Percentiles rank a stretch among this genome's conserved stretches.
Evolutionary conservation across 2,888 invertebrate species (phyloP).

Genomic region (Fragum fragum): DNA sequence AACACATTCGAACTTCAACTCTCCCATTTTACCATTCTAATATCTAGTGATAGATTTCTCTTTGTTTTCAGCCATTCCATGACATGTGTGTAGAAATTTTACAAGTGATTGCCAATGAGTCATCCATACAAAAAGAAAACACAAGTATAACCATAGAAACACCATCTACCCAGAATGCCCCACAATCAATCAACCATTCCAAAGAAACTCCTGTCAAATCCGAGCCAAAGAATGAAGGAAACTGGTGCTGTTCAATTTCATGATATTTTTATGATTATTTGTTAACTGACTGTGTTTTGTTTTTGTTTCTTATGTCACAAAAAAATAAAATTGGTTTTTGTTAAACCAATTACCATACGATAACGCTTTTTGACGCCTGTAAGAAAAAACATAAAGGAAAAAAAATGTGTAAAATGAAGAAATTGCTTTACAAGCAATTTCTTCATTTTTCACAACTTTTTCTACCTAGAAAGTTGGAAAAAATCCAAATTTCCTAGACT

Average conservation of each 20-base stretch:
- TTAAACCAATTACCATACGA: too few species aligned
- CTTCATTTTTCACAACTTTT: too few species aligned
- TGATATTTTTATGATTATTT: constrained; percentile 29
- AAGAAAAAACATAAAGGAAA: neutral
- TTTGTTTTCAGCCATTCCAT: constrained; percentile 48
- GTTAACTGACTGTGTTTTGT: too few species aligned
- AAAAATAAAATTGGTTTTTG: too few species aligned
- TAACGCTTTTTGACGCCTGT: too few species aligned
- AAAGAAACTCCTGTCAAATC: neutral
- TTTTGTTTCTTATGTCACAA: too few species aligned
- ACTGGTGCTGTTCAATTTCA: constrained; percentile 63
- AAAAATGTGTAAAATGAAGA: too few species aligned
- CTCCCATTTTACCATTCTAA: too few species aligned
- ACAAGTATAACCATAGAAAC: constrained; percentile 60
- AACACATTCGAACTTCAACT: too few species aligned
- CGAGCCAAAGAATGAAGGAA: constrained; percentile 26
- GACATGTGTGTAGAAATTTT: constrained; percentile 65
- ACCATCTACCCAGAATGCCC: constrained; percentile 31
- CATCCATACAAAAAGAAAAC: constrained; percentile 44
- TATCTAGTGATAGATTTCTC: neutral
- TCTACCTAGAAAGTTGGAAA: too few species aligned
- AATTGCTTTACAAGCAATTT: neutral
- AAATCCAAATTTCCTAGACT: too few species aligned
- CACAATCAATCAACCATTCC: neutral
- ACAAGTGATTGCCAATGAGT: constrained; percentile 35